Evolutionary conservation across 2,888 invertebrate species (phyloP), one percentile per base, ranked within the genome.

Genomic region (Xylocampa areola): DNA sequence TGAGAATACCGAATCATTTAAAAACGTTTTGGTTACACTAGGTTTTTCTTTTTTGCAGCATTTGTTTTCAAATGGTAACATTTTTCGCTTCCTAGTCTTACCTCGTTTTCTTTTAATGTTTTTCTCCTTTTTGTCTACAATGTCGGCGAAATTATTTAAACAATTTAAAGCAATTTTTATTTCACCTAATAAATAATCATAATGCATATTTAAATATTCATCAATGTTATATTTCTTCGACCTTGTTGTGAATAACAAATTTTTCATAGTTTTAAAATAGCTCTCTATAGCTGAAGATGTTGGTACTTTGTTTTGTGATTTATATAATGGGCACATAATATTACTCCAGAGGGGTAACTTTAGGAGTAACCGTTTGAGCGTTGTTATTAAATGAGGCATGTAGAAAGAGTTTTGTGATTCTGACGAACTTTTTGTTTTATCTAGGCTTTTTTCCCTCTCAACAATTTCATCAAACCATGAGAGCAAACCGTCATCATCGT

Each of bases 331-430:
- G 55, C 60, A 61, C 55, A 61, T 57, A 51, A 61, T 57, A 61
- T 57, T 57, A 61, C 51, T 51, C 61, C 61, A 57, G 57, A 61
- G 57, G 44, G 61, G 61, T 51, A 61, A 51, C 57, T 61, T 61
- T 50, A 55, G 50, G 54, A 60, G 54, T 60, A 60, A 54, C 44
- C 60, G 54, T 54, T 54, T 60, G 49, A 54, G 54, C 54, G 54
- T 49, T 54, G 50, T 53, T 59, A 59, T 59, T 59, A 59, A 59
- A 53, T 59, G 52, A 45, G 63, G 63, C 39, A 53, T 53, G 53
- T 63, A 63, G 49, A 53, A 63, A 27, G 49, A 50, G 49, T 58
- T 63, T 49, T 30, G 52, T 35, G 48, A 58, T 59, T 63, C 49
- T 44, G 49, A 63, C 39, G 59, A 19, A 53, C 49, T 50, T 49